Evolutionary conservation across 2,113 vertebrate genomes (phyloP).

Genomic region (Microcebus jonahi): DNA sequence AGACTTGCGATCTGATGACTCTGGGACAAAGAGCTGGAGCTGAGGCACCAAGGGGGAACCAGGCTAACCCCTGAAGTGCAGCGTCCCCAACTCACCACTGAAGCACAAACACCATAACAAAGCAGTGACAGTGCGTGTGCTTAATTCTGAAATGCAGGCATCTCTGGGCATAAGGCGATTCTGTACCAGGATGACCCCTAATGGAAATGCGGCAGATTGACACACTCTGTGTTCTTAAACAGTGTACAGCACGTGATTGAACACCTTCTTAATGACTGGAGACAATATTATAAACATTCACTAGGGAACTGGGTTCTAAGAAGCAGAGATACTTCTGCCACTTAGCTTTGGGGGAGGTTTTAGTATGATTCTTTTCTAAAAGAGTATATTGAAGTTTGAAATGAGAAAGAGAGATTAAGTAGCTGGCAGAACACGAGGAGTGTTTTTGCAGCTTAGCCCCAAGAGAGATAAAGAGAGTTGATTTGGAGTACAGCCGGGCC

Average conservation of each 20-base stretch:
- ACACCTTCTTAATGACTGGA: neutral
- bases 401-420: neutral
- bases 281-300: neutral
- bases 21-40: neutral
- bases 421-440: neutral
- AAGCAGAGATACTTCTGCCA: neutral
- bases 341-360: neutral
- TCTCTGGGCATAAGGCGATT: neutral
- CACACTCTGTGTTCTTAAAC: neutral
- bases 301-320: neutral
- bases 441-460: neutral
- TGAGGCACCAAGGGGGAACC: neutral
- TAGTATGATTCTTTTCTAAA: neutral
- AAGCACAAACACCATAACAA: neutral
- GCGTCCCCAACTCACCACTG: neutral
- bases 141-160: neutral
- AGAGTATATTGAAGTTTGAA: conserved; percentile 6
- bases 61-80: neutral
- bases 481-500: neutral
- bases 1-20: neutral
- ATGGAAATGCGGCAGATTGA: neutral
- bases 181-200: neutral
- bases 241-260: neutral
- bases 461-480: neutral
- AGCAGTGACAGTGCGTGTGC: neutral